phyloP scores from a whole-genome alignment of 2,113 vertebrate species.

The pig (Sus scrofa) region T2T-Sscrofa CM000812.6:122271501-122272000 shows the following conservation, averaged over 20 bases:
- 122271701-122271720: background rate
- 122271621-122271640: background rate
- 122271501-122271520: background rate
- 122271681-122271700: background rate
- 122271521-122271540: background rate
- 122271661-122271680: background rate
- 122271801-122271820: background rate
- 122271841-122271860: slow-evolving; percentile 14
- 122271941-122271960: slow-evolving; percentile 11
- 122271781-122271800: background rate
- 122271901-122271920: background rate
- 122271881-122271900: slow-evolving; percentile 47
- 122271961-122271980: background rate
- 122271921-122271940: slow-evolving; percentile 24
- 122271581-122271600: background rate
- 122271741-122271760: background rate
- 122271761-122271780: background rate
- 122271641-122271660: background rate
- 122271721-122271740: background rate
- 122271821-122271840: background rate
- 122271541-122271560: background rate
- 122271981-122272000: slow-evolving; percentile 6
- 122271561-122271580: background rate
- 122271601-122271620: background rate
- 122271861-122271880: background rate